Base-by-base conservation (phyloP, 2,888 invertebrate species). In the Cataglyphis albicans region DNA sequence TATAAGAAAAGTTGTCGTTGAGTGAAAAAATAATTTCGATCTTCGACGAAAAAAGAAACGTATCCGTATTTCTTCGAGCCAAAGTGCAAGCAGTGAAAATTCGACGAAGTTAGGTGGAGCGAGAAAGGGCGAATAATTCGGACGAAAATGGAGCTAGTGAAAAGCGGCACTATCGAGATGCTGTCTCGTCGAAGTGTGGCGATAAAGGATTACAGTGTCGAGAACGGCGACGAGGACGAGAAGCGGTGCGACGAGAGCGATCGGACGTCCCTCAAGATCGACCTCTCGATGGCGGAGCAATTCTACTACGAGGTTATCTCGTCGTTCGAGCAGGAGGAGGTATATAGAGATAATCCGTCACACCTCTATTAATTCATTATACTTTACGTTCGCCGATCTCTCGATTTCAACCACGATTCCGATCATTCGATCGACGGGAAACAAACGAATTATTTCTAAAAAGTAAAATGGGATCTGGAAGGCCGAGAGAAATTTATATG, bases 241-340 rank as follows among this genome's bases (percentile, higher is more conserved):
- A 82, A 85, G 9, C 82, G 85, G 12, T 70, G 44, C 63, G 88
- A 88, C 65, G 91, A 93, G 44, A 87, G 81, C 38, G 93, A 94
- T 88, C 89, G 91, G 55, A 89, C 91, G 9, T 94, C 93, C 15
- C 87, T 93, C 75, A 94, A 94, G 90, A 93, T 93, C 88, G 93
- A 94, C 91, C 92, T 94, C 38, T 94, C 94, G 74, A 92, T 91
- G 91, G 94, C 93, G 67, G 94, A 94, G 85, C 92, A 94, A 85
- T 93, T 94, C 91, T 94, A 94, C 92, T 94, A 94, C 91, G 94
- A 94, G 89, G 93, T 94, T 89, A 93, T 94, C 84, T 94, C 94
- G 83, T 94, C 93, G 73, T 94, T 94, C 86, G 93, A 94, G 82
- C 92, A 94, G 85, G 94, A 94, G 84, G 94, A 94, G 94, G 94